Percentiles rank a stretch among this genome's conserved stretches.
Evolutionary conservation across 2,113 vertebrate genomes (phyloP).

Genomic region (Psittacula cyanocephala): DNA sequence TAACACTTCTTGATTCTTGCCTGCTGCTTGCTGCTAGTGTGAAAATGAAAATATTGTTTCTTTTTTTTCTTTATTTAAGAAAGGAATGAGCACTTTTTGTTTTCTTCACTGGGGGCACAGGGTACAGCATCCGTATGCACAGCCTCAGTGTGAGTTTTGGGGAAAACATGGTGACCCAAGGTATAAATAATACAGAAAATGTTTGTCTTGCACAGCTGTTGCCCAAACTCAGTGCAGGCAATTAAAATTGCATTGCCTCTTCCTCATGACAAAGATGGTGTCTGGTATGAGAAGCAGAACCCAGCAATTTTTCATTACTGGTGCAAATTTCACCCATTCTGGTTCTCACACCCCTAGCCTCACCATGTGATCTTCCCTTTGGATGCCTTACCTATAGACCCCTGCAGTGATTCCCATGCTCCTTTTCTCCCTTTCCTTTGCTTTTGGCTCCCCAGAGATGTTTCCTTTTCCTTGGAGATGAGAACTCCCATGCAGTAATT

Average conservation of each 20-base stretch:
- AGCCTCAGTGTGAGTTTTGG: background rate
- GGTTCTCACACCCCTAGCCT: background rate
- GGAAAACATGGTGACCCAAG: background rate
- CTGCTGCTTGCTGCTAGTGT: conserved; percentile 80
- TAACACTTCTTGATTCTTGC: conserved; percentile 69
- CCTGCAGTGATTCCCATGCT: background rate
- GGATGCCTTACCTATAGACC: background rate
- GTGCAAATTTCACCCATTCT: background rate
- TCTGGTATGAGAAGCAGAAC: background rate
- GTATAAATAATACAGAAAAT: background rate
- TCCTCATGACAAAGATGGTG: background rate
- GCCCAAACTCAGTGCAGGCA: background rate
- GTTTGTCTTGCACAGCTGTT: background rate
- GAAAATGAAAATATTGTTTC: conserved; percentile 65
- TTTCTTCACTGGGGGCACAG: background rate
- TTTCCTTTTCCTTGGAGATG: background rate
- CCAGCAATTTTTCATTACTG: background rate
- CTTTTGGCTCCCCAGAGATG: background rate
- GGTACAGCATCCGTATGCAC: background rate
- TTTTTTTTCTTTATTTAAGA: conserved; percentile 33
- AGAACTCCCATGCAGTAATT: background rate
- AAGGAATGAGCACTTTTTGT: conserved; percentile 34
- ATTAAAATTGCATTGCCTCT: background rate
- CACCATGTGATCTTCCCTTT: background rate
- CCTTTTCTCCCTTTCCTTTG: background rate